Base-by-base conservation (phyloP, 2,113 vertebrate species). In the Myrmophylax atrothorax region DNA sequence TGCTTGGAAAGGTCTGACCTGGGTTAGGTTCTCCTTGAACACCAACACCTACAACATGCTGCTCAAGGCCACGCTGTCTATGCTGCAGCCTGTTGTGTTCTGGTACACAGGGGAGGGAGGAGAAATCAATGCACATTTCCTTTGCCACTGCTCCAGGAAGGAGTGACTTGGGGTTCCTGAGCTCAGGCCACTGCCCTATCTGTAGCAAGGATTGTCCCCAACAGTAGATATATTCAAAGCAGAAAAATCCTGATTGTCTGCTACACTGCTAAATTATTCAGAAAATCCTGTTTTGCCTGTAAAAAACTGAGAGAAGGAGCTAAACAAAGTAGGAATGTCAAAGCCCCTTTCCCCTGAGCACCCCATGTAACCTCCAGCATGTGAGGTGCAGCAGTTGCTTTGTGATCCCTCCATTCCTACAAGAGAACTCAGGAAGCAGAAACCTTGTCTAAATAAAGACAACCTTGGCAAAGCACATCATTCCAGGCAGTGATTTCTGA, bases 401-500 rank as follows among this genome's bases (percentile, higher is more conserved):
- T 35, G 18, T 13, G 47, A 73, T 10, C 38, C 47, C 75, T 76
- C 35, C 3, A 1, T 31, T 86, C 79, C 76, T 58, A 37, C 56
- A 14, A 25, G 90, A 66, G 88, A 63, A 26, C 17, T 81, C 56
- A 66, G 70, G 84, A 52, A 77, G 86, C 69, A 94, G 86, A 82
- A 94, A 70, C 81, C 88, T 94, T 92, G 90, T 87, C 89, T 95
- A 96, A 96, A 94, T 90, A 93, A 93, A 92, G 90, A 89, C 85
- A 94, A 7, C 96, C 96, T 96, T 97, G 96, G 92, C 80, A 86
- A 82, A 76, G 91, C 80, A 31, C 70, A 69, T 58, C 3, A 13
- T 76, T 93, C 62, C 95, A 93, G 85, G 18, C 12, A 40, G 90
- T 24, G 92, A 81, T 96, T 86, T 37, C 90, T 26, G 92, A 81